These are phyloP conservation scores for Ondatra zibethicus DNA, from an alignment of 2,113 vertebrate genomes.

Conservation along the genomic window DNA sequence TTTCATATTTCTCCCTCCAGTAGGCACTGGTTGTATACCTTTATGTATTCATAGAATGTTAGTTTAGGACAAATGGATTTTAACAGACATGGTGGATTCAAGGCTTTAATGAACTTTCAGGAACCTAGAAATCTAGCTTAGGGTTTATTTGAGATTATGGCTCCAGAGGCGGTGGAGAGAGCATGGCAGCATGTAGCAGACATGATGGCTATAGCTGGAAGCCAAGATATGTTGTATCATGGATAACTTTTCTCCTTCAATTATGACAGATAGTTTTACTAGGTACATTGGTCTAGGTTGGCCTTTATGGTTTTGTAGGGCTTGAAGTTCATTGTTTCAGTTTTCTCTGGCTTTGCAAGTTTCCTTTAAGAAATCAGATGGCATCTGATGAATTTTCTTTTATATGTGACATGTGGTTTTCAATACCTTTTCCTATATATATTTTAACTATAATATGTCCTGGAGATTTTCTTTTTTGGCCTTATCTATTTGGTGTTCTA, in stretches of 20 bases:
- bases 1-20: neutral
- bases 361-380: neutral
- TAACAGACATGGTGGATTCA: constrained; percentile 7
- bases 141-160: neutral
- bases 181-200: neutral
- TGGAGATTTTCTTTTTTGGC: neutral
- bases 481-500: neutral
- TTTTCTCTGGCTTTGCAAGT: neutral
- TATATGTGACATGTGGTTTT: neutral
- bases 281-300: neutral
- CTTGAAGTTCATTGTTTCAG: neutral
- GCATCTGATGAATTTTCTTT: neutral
- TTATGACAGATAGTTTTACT: neutral
- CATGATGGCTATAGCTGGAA: neutral
- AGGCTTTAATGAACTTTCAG: neutral
- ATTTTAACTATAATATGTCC: neutral
- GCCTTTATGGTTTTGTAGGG: neutral
- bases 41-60: neutral
- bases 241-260: neutral
- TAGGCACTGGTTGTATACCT: neutral
- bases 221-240: neutral
- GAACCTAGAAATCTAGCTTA: neutral
- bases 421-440: neutral
- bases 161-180: neutral
- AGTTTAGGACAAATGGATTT: constrained; percentile 22